Percentiles rank a stretch among this genome's conserved stretches.
Evolutionary conservation across 2,888 invertebrate species (phyloP).

Genomic region (Drosophila ustulata): DNA sequence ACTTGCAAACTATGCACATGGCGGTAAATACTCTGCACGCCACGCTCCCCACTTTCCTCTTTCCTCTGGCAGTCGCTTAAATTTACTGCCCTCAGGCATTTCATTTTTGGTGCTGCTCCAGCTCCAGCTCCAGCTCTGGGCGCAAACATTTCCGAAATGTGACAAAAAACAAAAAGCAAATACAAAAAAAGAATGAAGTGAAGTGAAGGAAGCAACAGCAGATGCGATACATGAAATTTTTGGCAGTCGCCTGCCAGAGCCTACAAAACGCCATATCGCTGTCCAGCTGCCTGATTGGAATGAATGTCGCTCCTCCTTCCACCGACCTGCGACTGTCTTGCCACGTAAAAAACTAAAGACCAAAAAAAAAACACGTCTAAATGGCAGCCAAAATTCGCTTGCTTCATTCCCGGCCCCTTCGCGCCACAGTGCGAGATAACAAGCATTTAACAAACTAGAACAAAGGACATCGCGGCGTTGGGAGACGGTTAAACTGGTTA

Average conservation of each 20-base stretch:
- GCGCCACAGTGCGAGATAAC: conserved; percentile 12
- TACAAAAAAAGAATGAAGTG: background rate
- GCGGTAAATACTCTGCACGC: conserved; percentile 76
- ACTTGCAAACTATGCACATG: conserved; percentile 80
- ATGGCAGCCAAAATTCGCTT: conserved; percentile 28
- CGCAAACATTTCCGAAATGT: conserved; percentile 60
- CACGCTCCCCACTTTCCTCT: conserved; percentile 26
- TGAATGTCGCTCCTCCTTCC: conserved; percentile 29
- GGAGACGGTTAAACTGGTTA: conserved; percentile 8
- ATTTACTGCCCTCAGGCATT: conserved; percentile 79
- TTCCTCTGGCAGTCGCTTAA: conserved; percentile 51
- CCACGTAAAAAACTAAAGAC: background rate
- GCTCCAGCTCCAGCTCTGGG: conserved; percentile 25
- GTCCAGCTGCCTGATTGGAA: conserved; percentile 48
- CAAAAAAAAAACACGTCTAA: conserved; percentile 22
- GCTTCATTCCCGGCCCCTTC: no score
- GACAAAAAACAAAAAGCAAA: conserved; percentile 42
- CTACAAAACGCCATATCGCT: conserved; percentile 46
- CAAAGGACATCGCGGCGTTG: background rate
- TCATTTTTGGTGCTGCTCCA: conserved; percentile 46
- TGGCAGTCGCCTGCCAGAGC: conserved; percentile 37
- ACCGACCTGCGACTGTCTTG: background rate
- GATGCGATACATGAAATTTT: conserved; percentile 54
- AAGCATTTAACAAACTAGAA: conserved; percentile 18
- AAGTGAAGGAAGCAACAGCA: background rate